A percentile compares a stretch with the other conserved stretches of the same genome.
phyloP scores from a whole-genome alignment of 2,888 invertebrate genomes.

The Ophioninae sp. region DNA sequence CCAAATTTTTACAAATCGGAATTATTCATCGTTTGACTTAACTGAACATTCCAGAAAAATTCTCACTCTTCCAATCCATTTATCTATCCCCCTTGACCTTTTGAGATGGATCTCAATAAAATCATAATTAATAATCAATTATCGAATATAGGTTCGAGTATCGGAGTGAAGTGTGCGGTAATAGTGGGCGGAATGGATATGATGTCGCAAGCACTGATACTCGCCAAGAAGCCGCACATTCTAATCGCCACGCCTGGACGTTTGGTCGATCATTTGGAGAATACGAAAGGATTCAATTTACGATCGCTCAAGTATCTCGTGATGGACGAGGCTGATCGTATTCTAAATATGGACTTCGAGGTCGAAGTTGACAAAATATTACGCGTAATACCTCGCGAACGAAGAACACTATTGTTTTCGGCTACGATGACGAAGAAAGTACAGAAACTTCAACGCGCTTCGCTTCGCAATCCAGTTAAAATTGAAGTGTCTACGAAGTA shows the following conservation, averaged over 20 bases:
- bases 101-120: not conserved
- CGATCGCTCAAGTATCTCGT: conserved; percentile 94
- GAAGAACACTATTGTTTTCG: conserved; percentile 96
- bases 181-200: conserved; percentile 99
- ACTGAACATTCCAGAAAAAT: not conserved
- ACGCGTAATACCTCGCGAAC: conserved; percentile 93
- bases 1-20: not conserved
- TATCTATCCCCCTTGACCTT: too few species aligned
- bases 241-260: conserved; percentile 98
- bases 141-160: conserved; percentile 86
- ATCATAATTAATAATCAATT: not conserved
- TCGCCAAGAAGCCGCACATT: conserved; percentile 98
- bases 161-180: conserved; percentile 97
- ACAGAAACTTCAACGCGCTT: conserved; percentile 97
- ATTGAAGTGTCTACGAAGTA: conserved; percentile 98
- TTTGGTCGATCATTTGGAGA: conserved; percentile 97
- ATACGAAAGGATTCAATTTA: conserved; percentile 98
- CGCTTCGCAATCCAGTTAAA: conserved; percentile 95
- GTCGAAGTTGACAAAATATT: conserved; percentile 98
- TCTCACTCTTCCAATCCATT: not conserved
- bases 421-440: conserved; percentile 99
- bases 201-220: conserved; percentile 94
- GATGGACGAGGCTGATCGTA: conserved; percentile 99
- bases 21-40: too few species aligned
- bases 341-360: conserved; percentile 99